Evolutionary conservation across 2,113 vertebrate species (phyloP), one percentile per base, ranked within the genome.

Genomic region (Promerops cafer): DNA sequence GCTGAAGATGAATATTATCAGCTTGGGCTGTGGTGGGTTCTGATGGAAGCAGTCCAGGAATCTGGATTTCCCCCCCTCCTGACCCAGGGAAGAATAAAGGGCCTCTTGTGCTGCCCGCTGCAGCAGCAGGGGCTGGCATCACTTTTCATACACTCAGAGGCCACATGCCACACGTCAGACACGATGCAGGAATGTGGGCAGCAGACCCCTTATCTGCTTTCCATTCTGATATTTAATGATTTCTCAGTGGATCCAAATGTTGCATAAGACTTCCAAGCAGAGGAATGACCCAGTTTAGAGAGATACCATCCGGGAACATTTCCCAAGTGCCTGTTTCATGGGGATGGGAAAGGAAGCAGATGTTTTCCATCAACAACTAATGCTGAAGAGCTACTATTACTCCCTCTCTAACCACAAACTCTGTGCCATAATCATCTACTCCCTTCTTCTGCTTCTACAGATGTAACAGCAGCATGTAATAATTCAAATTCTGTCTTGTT

Each of bases 401-500:
- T 97, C 85, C 96, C 94, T 96, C 87, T 63, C 91, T 97, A 98
- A 97, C 96, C 96, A 87, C 97, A 97, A 86, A 91, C 87, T 98
- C 86, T 89, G 93, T 96, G 88, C 91, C 65, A 40, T 96, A 97
- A 97, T 96, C 95, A 91, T 94, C 93, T 74, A 95, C 97, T 98
- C 97, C 96, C 93, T 92, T 97, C 90, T 97, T 94, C 92, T 94
- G 93, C 96, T 97, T 97, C 97, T 96, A 93, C 17, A 95, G 96
- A 95, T 90, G 54, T 45, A 86, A 91, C 69, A 94, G 96, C 93
- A 96, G 93, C 95, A 69, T 96, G 95, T 72, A 97, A 98, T 98
- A 97, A 97, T 96, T 97, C 95, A 98, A 96, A 97, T 80, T 93
- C 97, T 93, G 90, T 90, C 93, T 94, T 97, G 97, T 98, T 98